Evolutionary conservation across 1,140 invertebrate genomes (phyloP).

Genomic region (Pseudomyrmex pallidus): DNA sequence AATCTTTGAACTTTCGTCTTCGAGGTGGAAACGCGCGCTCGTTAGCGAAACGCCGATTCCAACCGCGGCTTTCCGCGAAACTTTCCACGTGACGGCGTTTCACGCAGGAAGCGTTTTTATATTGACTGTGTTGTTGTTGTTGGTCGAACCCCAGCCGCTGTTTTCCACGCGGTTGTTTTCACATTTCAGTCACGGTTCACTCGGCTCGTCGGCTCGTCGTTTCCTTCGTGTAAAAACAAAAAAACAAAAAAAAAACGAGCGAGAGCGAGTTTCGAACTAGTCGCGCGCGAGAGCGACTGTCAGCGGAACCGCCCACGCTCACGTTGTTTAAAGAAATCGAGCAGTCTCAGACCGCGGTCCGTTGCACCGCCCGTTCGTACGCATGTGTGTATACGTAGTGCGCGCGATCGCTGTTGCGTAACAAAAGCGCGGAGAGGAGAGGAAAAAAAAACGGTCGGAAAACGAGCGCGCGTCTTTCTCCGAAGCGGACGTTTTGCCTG

Average conservation of each 20-base stretch:
- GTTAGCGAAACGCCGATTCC: not conserved
- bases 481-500: not conserved
- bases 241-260: constrained; percentile 7
- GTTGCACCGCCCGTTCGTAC: not conserved
- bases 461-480: not conserved
- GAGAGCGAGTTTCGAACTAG: constrained; percentile 2
- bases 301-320: constrained; percentile 16
- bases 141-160: not conserved
- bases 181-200: constrained; percentile 46
- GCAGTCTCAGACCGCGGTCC: not conserved
- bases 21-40: constrained; percentile 46
- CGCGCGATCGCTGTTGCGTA: not conserved
- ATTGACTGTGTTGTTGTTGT: not conserved
- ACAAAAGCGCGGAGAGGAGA: not conserved
- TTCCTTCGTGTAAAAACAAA: not conserved
- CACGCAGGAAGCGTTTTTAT: constrained; percentile 43
- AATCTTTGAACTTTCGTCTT: constrained; percentile 35
- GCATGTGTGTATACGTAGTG: not conserved
- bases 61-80: constrained; percentile 41
- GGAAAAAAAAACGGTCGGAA: not conserved
- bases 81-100: constrained; percentile 48
- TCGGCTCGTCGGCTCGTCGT: constrained; percentile 24
- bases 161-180: constrained; percentile 41
- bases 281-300: constrained; percentile 9
- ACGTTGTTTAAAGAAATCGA: constrained; percentile 4